Base-by-base conservation (phyloP, 2,888 invertebrate species). In the Apotomis turbidana region DNA sequence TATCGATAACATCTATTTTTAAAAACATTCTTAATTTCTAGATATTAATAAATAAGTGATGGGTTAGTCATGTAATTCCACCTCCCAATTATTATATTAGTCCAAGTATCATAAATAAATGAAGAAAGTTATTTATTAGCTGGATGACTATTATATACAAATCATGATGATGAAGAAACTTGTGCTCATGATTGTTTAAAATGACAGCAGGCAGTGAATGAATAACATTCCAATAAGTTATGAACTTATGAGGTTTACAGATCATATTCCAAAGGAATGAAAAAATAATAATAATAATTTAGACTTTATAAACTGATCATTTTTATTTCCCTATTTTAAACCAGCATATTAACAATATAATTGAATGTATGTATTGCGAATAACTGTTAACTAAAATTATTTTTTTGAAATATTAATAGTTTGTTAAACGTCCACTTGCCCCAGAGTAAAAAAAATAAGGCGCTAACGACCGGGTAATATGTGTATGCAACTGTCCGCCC, bases 11-110 rank as follows among this genome's bases (percentile, higher is more conserved):
- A 27, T 27, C 27, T 27, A 27, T 27, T 27, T 27, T 27, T 27
- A 2, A 27, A 27, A 27, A 2, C 27, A 55, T 67, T 27, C 66
- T 67, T 54, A 57, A 54, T 41, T 27, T 2, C 55, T 71, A 62
- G 36, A 51, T 67, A 83, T 81, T 79, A 80, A 78, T 81, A 81
- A 80, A 78, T 81, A 81, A 75, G 80, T 84, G 83, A 81, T 84
- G 75, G 80, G 90, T 90, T 90, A 90, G 90, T 90, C 83, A 85
- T 80, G 70, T 80, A 87, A 87, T 82, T 87, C 92, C 92, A 90
- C 86, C 86, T 87, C 91, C 92, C 91, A 84, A 78, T 80, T 80
- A 91, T 91, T 92, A 91, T 80, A 91, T 91, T 92, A 91, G 91
- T 90, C 79, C 58, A 86, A 85, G 90, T 89, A 83, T 88, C 86